Percentiles rank a stretch among this genome's conserved stretches.
Conservation (phyloP, 2,113 vertebrate species). For the Bambusicola thoracicus region DNA sequence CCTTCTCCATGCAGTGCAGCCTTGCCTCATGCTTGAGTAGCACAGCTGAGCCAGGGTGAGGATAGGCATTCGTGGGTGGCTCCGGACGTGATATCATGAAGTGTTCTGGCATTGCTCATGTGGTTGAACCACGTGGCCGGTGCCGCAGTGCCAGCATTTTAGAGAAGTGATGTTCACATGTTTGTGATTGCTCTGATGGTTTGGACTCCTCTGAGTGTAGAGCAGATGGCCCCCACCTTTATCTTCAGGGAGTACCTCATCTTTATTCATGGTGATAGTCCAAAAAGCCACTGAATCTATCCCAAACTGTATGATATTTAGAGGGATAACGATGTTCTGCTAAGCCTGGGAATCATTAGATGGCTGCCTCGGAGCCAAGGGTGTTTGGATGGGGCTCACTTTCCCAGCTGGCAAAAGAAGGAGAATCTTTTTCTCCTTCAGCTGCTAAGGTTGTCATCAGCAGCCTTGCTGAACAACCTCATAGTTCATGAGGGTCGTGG, state of each 20-base stretch:
- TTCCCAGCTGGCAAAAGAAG: constrained; percentile 30
- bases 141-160: neutral
- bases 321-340: constrained; percentile 16
- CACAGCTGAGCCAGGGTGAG: neutral
- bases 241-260: neutral
- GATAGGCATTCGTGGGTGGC: neutral
- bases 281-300: neutral
- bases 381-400: neutral
- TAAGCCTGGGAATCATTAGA: constrained; percentile 53
- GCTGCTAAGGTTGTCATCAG: neutral
- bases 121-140: neutral
- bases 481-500: neutral
- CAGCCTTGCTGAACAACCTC: neutral
- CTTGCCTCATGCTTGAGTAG: neutral
- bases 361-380: constrained; percentile 40
- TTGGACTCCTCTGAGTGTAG: neutral
- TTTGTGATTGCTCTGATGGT: neutral
- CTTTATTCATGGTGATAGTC: constrained; percentile 11
- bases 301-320: neutral
- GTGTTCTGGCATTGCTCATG: neutral
- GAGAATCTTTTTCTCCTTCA: neutral
- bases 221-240: constrained; percentile 22
- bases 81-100: neutral
- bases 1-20: neutral
- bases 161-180: neutral